These are phyloP conservation scores for Lutjanus campechanus DNA, from an alignment of 2,797 vertebrate species.

Conservation along the genomic window DNA sequence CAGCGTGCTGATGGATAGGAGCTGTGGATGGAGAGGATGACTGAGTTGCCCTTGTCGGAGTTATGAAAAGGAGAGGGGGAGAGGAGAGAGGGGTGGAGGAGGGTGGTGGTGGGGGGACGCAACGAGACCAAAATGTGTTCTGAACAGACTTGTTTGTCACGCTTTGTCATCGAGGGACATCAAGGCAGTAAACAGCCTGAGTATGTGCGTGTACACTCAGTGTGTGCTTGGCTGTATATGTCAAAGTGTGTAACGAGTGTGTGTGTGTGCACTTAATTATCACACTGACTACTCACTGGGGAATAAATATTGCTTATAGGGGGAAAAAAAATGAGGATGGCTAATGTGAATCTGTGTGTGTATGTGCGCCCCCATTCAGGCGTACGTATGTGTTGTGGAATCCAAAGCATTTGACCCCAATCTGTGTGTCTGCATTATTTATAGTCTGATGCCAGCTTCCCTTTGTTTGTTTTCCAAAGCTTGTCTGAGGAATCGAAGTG, in stretches of 20 bases:
- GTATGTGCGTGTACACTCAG: constrained; percentile 12
- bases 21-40: constrained; percentile 71
- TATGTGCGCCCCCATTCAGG: constrained; percentile 30
- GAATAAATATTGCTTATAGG: constrained; percentile 41
- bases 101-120: neutral
- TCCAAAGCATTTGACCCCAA: constrained; percentile 78
- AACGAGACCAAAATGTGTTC: constrained; percentile 71
- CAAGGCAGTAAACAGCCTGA: constrained; percentile 56
- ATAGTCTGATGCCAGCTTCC: constrained; percentile 67
- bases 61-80: constrained; percentile 63
- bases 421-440: constrained; percentile 79
- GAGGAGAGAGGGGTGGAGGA: constrained; percentile 14
- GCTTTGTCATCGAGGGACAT: constrained; percentile 69
- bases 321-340: neutral
- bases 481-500: constrained; percentile 52
- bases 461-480: constrained; percentile 73
- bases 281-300: constrained; percentile 28
- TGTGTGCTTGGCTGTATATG: constrained; percentile 18
- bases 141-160: constrained; percentile 77
- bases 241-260: constrained; percentile 38
- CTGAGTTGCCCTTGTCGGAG: constrained; percentile 79
- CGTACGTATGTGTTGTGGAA: constrained; percentile 63
- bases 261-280: constrained; percentile 55
- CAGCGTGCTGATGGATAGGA: constrained; percentile 77
- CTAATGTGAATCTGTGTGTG: constrained; percentile 20